Base-by-base conservation (phyloP, 2,113 vertebrate species). In the Ceyx margarethae region DNA sequence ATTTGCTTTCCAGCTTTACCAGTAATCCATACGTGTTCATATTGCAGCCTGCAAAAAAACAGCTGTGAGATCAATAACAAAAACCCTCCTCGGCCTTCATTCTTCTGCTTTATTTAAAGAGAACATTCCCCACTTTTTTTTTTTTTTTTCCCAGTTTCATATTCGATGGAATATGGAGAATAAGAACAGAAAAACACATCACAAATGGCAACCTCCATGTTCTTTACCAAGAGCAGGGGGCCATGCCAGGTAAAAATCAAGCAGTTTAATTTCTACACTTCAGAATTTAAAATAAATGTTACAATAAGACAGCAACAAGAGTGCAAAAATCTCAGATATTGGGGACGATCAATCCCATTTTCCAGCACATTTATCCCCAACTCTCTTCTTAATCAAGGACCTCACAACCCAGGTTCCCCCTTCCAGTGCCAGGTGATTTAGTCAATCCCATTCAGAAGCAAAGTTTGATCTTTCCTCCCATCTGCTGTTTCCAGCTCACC, bases 1-100 rank as follows among this genome's bases (percentile, higher is more conserved):
- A 96, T 96, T 95, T 96, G 79, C 94, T 96, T 92, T 83, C 78
- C 56, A 89, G 84, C 87, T 93, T 92, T 93, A 96, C 91, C 91
- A 94, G 91, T 95, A 96, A 95, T 96, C 91, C 69, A 89, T 93
- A 95, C 2, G 31, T 81, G 95, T 77, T 96, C 91, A 85, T 94
- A 95, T 77, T 87, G 92, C 89, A 95, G 76, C 20, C 87, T 65
- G 82, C 64, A 92, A 62, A 89, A 94, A 74, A 31, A 18, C 68
- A 91, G 87, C 64, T 67, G 71, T 42, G 65, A 95, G 92, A 94
- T 95, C 91, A 96, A 96, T 94, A 96, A 80, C 65, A 87, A 95
- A 85, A 61, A 87, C 74, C 40, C 85, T 74, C 48, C 75, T 58
- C 2, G 0, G 45, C 1, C 0, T 56, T 94, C 62, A 45, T 65